Percentiles rank a stretch among this genome's conserved stretches.
Evolutionary conservation across 2,113 vertebrate species (phyloP).

Genomic region (Heptranchias perlo): DNA sequence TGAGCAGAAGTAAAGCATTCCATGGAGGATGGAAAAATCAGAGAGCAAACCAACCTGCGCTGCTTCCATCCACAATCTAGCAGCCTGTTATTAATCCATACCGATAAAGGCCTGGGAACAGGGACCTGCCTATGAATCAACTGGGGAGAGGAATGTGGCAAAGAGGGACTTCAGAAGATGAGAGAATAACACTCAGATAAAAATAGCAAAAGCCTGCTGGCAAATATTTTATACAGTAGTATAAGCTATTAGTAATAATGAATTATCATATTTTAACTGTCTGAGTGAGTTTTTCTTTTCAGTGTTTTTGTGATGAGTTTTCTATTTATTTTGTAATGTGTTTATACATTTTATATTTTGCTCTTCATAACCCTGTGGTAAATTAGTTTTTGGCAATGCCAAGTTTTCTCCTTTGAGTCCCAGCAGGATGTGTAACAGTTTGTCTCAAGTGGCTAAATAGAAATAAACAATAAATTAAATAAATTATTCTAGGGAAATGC

Average conservation of each 20-base stretch:
- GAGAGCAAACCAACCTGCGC: background rate
- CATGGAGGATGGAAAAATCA: background rate
- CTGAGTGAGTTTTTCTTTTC: background rate
- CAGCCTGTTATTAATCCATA: background rate
- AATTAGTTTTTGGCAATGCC: background rate
- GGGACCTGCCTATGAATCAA: background rate
- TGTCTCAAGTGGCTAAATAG: background rate
- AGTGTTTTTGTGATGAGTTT: background rate
- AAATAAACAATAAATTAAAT: conserved; percentile 22
- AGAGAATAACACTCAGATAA: background rate
- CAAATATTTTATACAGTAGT: background rate
- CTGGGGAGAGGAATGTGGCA: background rate
- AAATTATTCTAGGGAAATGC: background rate
- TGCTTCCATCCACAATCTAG: background rate
- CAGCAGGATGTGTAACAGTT: background rate
- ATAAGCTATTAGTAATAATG: background rate
- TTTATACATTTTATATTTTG: background rate
- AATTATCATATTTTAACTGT: background rate
- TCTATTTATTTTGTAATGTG: background rate
- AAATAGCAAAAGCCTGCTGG: background rate
- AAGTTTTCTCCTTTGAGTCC: background rate
- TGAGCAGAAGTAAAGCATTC: background rate
- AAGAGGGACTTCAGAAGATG: background rate
- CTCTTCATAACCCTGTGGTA: background rate
- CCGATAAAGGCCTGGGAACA: too few relatives aligned